Evolutionary conservation across 2,797 vertebrate genomes (phyloP), one percentile per base, ranked within the genome.

Genomic region (Margarornis squamiger): DNA sequence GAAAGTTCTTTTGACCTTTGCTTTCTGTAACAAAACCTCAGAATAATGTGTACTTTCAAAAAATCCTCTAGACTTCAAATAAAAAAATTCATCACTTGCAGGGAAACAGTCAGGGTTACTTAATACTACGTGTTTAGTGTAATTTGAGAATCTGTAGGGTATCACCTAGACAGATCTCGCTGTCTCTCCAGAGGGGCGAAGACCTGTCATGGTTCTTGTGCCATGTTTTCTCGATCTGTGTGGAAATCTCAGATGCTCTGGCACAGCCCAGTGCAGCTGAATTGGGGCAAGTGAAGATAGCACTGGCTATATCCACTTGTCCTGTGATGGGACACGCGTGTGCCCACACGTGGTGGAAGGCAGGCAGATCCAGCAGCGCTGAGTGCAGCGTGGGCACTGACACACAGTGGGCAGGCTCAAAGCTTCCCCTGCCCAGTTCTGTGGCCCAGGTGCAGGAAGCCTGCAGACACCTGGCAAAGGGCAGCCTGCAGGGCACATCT

Each of bases 381-480:
- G 65, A 55, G 15, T 39, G 29, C 30, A 19, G 26, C 2, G 1
- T 1, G 6, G 51, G 55, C 63, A 73, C 41, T 21, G 26, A 3
- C 6, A 8, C 6, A 1, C 13, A 2, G 30, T 0, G 4, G 18
- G 39, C 39, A 43, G 41, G 36, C 59, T 34, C 51, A 66, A 58
- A 75, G 22, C 26, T 41, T 43, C 10, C 30, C 14, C 34, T 68
- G 22, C 51, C 54, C 19, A 4, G 10, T 61, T 51, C 70, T n/a
- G 41, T 61, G 62, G 43, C 22, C 26, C 52, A 9, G 19, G 29
- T 62, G 36, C 52, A 74, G 8, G 29, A 49, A 81, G 13, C 41
- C 59, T 85, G 66, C 29, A 48, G 87, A 61, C 61, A 54, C 67
- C 48, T 87, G 86, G 45, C 62, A 80, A 46, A 90, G 54, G 49